Percentiles rank a stretch among this genome's conserved stretches.
Conservation (phyloP, 2,797 vertebrate genomes). For the Poliocrania exsul region DNA sequence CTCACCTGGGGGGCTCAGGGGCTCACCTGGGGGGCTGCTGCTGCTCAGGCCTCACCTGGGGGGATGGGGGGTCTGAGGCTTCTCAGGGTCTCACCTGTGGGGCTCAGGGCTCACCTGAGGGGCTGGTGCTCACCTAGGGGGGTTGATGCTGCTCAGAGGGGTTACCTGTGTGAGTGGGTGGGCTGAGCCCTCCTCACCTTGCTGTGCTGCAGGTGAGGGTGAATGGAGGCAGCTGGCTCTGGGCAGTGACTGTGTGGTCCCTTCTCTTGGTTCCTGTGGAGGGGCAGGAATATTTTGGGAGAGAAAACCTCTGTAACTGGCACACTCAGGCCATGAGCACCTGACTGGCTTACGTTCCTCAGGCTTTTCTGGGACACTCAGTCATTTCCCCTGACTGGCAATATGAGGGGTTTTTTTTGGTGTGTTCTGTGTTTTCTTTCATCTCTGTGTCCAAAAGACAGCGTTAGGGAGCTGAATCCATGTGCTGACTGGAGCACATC, state of each 20-base stretch:
- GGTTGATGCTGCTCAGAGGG: too few species aligned
- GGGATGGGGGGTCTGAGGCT: too few species aligned
- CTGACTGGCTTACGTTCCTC: neutral
- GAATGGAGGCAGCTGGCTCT: neutral
- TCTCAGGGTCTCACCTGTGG: too few species aligned
- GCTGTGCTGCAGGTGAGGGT: rapidly evolving
- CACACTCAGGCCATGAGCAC: neutral
- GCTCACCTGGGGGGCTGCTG: too few species aligned
- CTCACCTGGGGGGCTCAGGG: too few species aligned
- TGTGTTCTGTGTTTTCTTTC: neutral
- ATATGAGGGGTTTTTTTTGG: rapidly evolving
- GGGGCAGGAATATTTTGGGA: neutral
- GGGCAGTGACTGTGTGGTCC: neutral
- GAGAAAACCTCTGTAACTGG: neutral
- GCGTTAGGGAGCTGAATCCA: neutral
- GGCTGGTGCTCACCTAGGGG: neutral
- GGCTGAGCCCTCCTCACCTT: neutral
- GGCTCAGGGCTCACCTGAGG: too few species aligned
- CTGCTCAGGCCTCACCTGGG: too few species aligned
- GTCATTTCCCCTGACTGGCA: neutral
- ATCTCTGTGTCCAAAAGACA: neutral
- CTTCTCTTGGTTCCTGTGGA: neutral
- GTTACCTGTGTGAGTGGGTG: neutral
- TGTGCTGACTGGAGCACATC: neutral
- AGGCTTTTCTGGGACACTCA: conserved; percentile 30